Percentiles rank a stretch among this genome's conserved stretches.
Conservation (phyloP, 2,797 vertebrate species). For the Crax fasciolata region DNA sequence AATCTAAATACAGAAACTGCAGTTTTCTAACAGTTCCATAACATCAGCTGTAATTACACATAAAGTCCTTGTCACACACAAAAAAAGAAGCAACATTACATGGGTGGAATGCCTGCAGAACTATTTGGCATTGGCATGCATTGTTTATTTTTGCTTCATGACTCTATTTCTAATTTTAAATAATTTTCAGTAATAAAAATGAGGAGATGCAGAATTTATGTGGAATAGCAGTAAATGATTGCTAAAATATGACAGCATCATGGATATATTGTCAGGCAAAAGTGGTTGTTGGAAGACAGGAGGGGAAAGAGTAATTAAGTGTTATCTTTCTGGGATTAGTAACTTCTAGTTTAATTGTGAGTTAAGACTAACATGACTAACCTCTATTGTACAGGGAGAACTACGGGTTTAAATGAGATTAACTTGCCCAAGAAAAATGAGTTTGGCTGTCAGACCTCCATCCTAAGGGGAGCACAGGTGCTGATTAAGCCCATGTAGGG, state of each 20-base stretch:
- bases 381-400: neutral
- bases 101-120: neutral
- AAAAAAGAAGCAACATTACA: neutral
- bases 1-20: neutral
- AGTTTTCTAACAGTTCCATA: neutral
- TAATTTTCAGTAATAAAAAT: neutral
- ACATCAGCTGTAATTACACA: neutral
- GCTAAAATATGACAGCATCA: neutral
- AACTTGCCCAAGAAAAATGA: neutral
- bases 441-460: neutral
- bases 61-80: neutral
- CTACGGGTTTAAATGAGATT: conserved; percentile 16
- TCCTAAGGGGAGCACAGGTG: neutral
- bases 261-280: neutral
- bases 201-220: neutral
- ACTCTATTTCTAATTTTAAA: neutral
- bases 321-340: neutral
- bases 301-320: neutral
- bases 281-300: neutral
- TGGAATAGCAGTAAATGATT: neutral
- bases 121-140: neutral
- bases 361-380: neutral
- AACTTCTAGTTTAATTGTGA: conserved; percentile 8
- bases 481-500: neutral
- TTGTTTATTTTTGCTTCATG: neutral